Conservation (phyloP, 2,797 vertebrate genomes). For the Mastacembelus armatus region DNA sequence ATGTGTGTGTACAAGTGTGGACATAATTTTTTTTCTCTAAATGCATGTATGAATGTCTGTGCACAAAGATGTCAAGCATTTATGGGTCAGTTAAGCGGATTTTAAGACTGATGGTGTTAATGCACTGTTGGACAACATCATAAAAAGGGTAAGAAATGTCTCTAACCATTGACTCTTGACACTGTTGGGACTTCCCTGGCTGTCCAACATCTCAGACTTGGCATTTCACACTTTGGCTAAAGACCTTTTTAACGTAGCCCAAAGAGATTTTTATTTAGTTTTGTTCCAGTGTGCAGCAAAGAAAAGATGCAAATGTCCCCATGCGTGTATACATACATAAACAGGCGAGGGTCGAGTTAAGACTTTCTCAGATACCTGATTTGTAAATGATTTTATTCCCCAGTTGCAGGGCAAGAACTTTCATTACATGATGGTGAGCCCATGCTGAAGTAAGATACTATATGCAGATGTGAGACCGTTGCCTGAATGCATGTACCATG, state of each 20-base stretch:
- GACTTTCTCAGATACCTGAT: slow-evolving; percentile 38
- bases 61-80: slow-evolving; percentile 36
- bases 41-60: slow-evolving; percentile 34
- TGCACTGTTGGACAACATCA: slow-evolving; percentile 30
- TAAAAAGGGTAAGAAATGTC: slow-evolving; percentile 25
- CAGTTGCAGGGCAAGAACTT: slow-evolving; percentile 49
- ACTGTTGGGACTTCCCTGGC: slow-evolving; percentile 47
- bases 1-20: slow-evolving; percentile 27
- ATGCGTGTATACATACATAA: slow-evolving; percentile 24
- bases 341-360: slow-evolving; percentile 14
- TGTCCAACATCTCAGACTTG: slow-evolving; percentile 60
- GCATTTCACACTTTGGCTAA: slow-evolving; percentile 67
- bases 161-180: slow-evolving; percentile 33
- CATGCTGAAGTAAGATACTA: slow-evolving; percentile 6
- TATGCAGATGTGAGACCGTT: slow-evolving; percentile 49
- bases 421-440: slow-evolving; percentile 36
- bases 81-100: slow-evolving; percentile 30
- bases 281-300: slow-evolving; percentile 46
- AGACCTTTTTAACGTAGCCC: slow-evolving; percentile 68
- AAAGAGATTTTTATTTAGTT: slow-evolving; percentile 78
- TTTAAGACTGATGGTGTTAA: slow-evolving; percentile 27
- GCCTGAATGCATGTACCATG: slow-evolving; percentile 68
- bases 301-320: slow-evolving; percentile 7
- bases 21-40: slow-evolving; percentile 20
- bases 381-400: slow-evolving; percentile 52